Conservation (phyloP, 2,888 invertebrate species). For the Drosophila kanekoi region DNA sequence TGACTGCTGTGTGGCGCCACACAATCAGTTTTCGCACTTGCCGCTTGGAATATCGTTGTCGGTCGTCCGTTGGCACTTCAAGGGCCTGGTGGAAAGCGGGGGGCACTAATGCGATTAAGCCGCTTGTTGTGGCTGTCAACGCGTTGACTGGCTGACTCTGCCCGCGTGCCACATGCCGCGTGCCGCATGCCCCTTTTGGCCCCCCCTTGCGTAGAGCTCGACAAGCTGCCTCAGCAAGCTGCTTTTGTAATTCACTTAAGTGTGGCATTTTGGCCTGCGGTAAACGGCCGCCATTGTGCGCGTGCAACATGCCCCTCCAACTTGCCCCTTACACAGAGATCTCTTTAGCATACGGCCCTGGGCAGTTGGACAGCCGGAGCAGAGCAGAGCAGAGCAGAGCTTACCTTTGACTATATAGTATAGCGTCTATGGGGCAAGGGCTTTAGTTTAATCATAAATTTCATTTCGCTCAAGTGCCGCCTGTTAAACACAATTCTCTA, state of each 20-base stretch:
- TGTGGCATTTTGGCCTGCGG: constrained; percentile 81
- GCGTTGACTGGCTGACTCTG: constrained; percentile 75
- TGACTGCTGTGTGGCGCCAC: constrained; percentile 52
- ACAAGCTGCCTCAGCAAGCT: constrained; percentile 41
- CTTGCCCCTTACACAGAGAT: constrained; percentile 33
- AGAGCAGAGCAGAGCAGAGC: constrained; percentile 12
- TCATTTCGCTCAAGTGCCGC: constrained; percentile 58
- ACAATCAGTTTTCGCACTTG: constrained; percentile 80
- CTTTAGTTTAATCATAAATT: constrained; percentile 77
- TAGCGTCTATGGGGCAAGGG: constrained; percentile 29
- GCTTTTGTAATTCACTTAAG: constrained; percentile 82
- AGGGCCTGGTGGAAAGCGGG: constrained; percentile 31
- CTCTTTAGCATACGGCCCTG: constrained; percentile 69
- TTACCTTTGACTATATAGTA: constrained; percentile 62
- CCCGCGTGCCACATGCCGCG: constrained; percentile 3
- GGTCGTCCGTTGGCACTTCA: constrained; percentile 18
- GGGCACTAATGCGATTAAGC: constrained; percentile 81
- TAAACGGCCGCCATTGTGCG: constrained; percentile 71
- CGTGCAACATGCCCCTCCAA: constrained; percentile 9
- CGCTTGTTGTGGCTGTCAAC: constrained; percentile 83
- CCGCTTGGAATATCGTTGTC: constrained; percentile 37
- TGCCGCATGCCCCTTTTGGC: neutral
- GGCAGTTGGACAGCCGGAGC: constrained; percentile 34
- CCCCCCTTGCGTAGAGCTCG: neutral
- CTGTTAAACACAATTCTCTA: constrained; percentile 34